Base-by-base conservation (phyloP, 2,888 invertebrate species). In the Clostera curtula region DNA sequence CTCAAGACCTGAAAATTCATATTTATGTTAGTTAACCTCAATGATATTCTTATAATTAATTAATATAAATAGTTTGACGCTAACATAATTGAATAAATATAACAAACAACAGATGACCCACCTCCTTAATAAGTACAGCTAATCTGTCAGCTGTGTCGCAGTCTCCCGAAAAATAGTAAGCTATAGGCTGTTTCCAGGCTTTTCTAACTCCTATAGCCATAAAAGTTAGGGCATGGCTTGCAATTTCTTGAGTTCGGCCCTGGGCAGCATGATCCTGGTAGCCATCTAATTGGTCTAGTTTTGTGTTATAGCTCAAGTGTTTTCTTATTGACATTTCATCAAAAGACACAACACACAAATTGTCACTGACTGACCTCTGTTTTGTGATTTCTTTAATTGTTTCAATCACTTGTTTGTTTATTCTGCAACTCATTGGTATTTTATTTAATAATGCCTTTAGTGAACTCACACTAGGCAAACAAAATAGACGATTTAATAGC, bases 401-500 rank as follows among this genome's bases (percentile, higher is more conserved):
- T 7, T 25, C 6, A 24, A 40, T 32, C 9, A 40, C 23, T 22
- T 43, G 39, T 13, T 27, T 18, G 24, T 46, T 48, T 12, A 44
- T 42, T 11, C 41, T 43, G 15, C 29, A 11, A 15, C 22, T 19
- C 10, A 47, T 15, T 4, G 43, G 40, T 5, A 47, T 27, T 34
- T 19, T 41, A 29, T 43, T 44, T 8, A 47, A 23, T 17, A 51
- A 21, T 19, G 27, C 25, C 4, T 35, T 44, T 15, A 45, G 24
- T 20, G 27, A 33, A 19, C 37, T 39, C 23, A 25, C 35, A 19
- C 32, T 30, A n/a, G 45, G 45, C 16, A 50, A 31, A 20, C 38
- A 21, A 34, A 49, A 46, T 24, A 52, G 17, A 22, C 45, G 32
- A 15, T 47, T 29, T 5, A 49, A 27, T n/a, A 49, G 19, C 12